phyloP scores from a whole-genome alignment of 2,113 vertebrate species.

The Tretioscincus oriximinensis region DNA sequence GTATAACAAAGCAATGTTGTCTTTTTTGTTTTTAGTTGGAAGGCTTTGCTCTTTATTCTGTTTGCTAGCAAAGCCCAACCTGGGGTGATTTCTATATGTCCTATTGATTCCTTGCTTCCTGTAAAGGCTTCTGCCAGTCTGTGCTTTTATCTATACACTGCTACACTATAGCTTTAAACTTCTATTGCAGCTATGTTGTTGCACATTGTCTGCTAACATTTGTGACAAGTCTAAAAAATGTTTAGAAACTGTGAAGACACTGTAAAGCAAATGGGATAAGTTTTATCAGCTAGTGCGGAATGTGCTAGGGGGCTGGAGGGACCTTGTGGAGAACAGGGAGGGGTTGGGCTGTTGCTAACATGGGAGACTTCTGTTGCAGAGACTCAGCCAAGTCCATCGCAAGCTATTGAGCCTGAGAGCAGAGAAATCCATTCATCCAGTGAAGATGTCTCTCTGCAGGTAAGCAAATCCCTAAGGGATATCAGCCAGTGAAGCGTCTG shows the following conservation, averaged over 20 bases:
- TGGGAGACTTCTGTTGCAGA: slow-evolving; percentile 72
- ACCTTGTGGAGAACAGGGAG: not conserved
- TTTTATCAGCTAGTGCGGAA: slow-evolving; percentile 29
- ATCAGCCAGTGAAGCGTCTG: slow-evolving; percentile 23
- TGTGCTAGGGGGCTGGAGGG: slow-evolving; percentile 18
- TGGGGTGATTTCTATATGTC: not conserved
- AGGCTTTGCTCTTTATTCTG: slow-evolving; percentile 49
- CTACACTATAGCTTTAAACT: slow-evolving; percentile 58
- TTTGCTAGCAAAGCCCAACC: slow-evolving; percentile 46
- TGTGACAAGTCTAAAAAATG: slow-evolving; percentile 55
- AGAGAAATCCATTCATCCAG: slow-evolving; percentile 54
- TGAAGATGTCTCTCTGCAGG: slow-evolving; percentile 54
- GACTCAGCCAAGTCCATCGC: slow-evolving; percentile 76
- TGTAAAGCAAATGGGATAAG: slow-evolving; percentile 38
- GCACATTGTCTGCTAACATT: slow-evolving; percentile 55
- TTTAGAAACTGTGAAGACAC: slow-evolving; percentile 59
- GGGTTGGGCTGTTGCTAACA: slow-evolving; percentile 19
- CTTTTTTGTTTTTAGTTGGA: not conserved
- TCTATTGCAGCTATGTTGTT: slow-evolving; percentile 47
- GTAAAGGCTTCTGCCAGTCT: slow-evolving; percentile 31
- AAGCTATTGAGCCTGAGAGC: slow-evolving; percentile 56
- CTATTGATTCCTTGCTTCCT: slow-evolving; percentile 52
- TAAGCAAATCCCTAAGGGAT: slow-evolving; percentile 47
- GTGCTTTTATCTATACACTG: slow-evolving; percentile 53
- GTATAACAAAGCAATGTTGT: slow-evolving; percentile 3